Base-by-base conservation (phyloP, 2,113 vertebrate genomes). In the Pan paniscus region DNA sequence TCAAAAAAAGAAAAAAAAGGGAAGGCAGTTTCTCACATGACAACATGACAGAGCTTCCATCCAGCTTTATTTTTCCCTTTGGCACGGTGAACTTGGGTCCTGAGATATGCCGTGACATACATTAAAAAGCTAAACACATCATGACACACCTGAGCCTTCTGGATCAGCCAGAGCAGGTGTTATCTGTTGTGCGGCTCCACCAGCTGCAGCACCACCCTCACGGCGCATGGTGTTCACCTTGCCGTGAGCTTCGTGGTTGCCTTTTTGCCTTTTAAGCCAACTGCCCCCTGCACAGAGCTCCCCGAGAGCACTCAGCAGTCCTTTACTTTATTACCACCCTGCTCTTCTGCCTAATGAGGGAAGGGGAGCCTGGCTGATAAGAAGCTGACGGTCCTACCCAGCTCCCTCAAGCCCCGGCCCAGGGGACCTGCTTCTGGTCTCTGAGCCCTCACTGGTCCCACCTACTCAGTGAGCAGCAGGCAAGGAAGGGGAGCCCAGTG, bases 141-240 rank as follows among this genome's bases (percentile, higher is more conserved):
- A 22, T 7, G 16, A 38, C 32, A 8, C 2, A 4, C 2, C 1
- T 0, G 7, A 23, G 30, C 2, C 35, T 50, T 22, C 57, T 1
- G 8, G 10, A 10, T 2, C 1, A 8, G 14, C 32, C 35, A 4
- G 0, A 1, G 81, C 3, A 16, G 22, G 5, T 12, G 18, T 6
- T 2, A 3, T 18, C 20, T 8, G 5, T 12, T 18, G 23, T 43
- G 72, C 46, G 6, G 18, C 22, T 30, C 76, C 35, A 30, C n/a
- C 13, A 14, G 64, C 27, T 3, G 32, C 80, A 3, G 17, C 3
- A 1, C 7, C 38, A 8, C 61, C 32, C 43, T 20, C 1, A 23
- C 7, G 3, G 43, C 27, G 50, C 50, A 10, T 59, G 1, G 1
- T 2, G 7, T 12, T 32, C 38, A 46, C 84, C 27, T 59, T 22